phyloP scores from a whole-genome alignment of 2,797 vertebrate genomes.

The Poecilia picta region DNA sequence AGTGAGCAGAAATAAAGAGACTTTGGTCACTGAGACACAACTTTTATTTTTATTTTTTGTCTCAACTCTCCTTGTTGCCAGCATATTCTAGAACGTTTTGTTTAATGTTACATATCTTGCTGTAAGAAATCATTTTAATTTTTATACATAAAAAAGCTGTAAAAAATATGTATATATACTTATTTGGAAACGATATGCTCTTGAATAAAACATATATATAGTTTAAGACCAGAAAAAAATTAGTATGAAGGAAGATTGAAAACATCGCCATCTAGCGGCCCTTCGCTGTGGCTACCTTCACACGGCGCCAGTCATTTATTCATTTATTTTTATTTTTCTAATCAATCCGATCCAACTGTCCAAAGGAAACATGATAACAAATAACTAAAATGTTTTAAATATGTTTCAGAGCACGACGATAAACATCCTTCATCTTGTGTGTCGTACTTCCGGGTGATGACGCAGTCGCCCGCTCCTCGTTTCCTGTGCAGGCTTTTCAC shows the following conservation, averaged over 20 bases:
- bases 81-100: neutral
- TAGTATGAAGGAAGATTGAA: neutral
- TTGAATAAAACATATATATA: neutral
- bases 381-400: neutral
- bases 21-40: no score
- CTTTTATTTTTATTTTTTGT: no score
- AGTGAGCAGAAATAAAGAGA: no score
- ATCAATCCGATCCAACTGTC: neutral
- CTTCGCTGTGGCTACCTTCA: neutral
- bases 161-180: neutral
- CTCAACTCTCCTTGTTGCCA: no score
- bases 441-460: slow-evolving; percentile 7
- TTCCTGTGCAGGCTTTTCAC: neutral
- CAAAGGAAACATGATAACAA: neutral
- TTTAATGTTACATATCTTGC: neutral
- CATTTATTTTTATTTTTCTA: neutral
- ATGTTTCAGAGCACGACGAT: neutral
- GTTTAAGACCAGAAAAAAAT: no score
- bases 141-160: neutral
- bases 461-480: neutral
- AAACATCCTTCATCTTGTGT: neutral
- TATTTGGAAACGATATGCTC: no score
- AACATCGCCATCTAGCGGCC: slow-evolving; percentile 31
- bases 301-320: neutral
- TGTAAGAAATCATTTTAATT: neutral